Evolutionary conservation across 2,888 invertebrate genomes (phyloP), one percentile per base, ranked within the genome.

Genomic region (Stictocephala bisonia): DNA sequence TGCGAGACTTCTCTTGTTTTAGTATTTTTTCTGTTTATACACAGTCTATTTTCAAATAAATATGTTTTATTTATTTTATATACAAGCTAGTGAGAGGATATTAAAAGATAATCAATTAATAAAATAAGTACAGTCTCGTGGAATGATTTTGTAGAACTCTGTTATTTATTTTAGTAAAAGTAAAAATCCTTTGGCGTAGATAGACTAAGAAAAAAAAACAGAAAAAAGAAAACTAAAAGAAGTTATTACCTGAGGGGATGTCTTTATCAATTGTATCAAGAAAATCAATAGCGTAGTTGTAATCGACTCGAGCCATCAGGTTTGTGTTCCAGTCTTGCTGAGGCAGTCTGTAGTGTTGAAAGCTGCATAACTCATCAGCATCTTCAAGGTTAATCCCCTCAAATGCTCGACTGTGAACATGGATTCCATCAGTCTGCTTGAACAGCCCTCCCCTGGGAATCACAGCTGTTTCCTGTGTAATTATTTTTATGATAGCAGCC

Each of bases 201-300:
- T n/a, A n/a, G n/a, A n/a, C n/a, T n/a, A n/a, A n/a, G n/a, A n/a
- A n/a, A n/a, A n/a, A n/a, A n/a, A n/a, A n/a, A n/a, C n/a, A n/a
- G n/a, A n/a, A n/a, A n/a, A n/a, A n/a, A n/a, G n/a, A n/a, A n/a
- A n/a, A n/a, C n/a, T n/a, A n/a, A n/a, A n/a, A n/a, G n/a, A n/a
- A n/a, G n/a, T n/a, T n/a, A n/a, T n/a, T 40, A 79, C 89, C 89
- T 44, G 2, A 82, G 78, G 96, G 96, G 60, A 93, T 88, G 78
- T 95, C 93, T 73, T 88, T 88, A 81, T 94, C 94, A 18, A 95
- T 86, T 0, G 92, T 89, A 82, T 96, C 96, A 78, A 96, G 84
- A 83, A 96, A 96, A 83, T 96, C 96, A 80, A 92, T 87, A 11
- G 94, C 90, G 81, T 92, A 94, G 84, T 96, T 95, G 78, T 95